These are phyloP conservation scores for Hylaea fasciaria DNA, from an alignment of 2,888 invertebrate species.

Conservation along the genomic window DNA sequence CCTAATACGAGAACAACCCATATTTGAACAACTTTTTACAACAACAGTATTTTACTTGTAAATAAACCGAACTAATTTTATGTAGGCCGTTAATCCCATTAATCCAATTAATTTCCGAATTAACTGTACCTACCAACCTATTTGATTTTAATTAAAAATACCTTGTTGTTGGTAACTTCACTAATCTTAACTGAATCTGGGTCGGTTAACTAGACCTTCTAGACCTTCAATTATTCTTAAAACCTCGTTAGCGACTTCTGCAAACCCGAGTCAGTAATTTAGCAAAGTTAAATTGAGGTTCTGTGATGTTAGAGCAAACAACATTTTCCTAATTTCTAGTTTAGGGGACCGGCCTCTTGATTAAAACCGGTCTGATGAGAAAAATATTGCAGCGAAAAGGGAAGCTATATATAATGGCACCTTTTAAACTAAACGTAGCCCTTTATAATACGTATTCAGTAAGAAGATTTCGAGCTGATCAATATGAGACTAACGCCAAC, in stretches of 20 bases:
- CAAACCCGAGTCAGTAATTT: constrained; percentile 26
- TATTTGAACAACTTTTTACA: too few species aligned
- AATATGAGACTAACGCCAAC: too few species aligned
- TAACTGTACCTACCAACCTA: neutral
- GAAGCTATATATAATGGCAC: too few species aligned
- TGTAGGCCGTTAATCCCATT: neutral
- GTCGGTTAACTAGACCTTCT: constrained; percentile 16
- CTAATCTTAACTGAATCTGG: neutral
- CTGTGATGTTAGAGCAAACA: constrained; percentile 28
- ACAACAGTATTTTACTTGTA: too few species aligned
- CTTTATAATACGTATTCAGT: too few species aligned
- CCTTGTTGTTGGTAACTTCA: constrained; percentile 4
- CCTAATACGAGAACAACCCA: too few species aligned
- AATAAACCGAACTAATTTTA: neutral
- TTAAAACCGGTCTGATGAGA: too few species aligned
- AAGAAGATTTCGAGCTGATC: too few species aligned
- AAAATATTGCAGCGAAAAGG: too few species aligned
- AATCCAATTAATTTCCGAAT: constrained; percentile 7
- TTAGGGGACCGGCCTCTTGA: neutral
- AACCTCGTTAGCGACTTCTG: constrained; percentile 36
- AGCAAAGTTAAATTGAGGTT: constrained; percentile 31
- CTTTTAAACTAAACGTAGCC: too few species aligned
- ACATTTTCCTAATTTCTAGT: constrained; percentile 6
- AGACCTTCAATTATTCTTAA: constrained; percentile 29
- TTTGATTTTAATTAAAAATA: neutral